Base-by-base conservation (phyloP, 2,888 invertebrate species). In the Palloptera scutellata region DNA sequence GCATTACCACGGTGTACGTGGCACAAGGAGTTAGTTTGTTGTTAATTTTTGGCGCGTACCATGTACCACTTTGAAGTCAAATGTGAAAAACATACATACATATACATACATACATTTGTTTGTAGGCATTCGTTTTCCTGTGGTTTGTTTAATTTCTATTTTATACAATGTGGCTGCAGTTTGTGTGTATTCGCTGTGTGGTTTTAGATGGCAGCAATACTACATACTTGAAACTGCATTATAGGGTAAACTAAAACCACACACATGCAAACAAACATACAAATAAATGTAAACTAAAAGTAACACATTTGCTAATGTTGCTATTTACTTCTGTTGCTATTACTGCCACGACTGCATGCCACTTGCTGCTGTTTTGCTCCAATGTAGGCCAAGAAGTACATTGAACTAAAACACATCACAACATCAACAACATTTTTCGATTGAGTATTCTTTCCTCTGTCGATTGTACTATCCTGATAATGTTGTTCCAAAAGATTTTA, bases 311-410 rank as follows among this genome's bases (percentile, higher is more conserved):
- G 55, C 30, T 55, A 4, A 43, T 45, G 19, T 19, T 51, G 19
- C 40, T 60, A 19, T 60, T 40, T 58, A 40, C 40, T 61, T 6
- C 9, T 59, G 59, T 19, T 41, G 42, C 12, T 11, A 40, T 20
- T n/a, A n/a, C 41, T 42, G 15, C 42, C 43, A n/a, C 59, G 4
- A 17, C 40, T 60, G 52, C 52, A 61, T 60, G 52, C 52, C 51
- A 52, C 42, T 53, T 20, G 15, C 43, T 61, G 40, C 19, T 52
- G 3, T 53, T 48, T 19, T 60, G 40, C 30, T 57, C 65, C 76
- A 77, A 80, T 80, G 77, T 80, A 80, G 79, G 79, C 81, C 79
- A 80, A 73, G 77, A 78, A 81, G 81, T 80, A 74, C 81, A 76
- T 79, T 80, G 81, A 80, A 81, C 79, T 78, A 74, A 72, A 53